phyloP scores from a whole-genome alignment of 2,113 vertebrate species.

The Fregetta grallaria region DNA sequence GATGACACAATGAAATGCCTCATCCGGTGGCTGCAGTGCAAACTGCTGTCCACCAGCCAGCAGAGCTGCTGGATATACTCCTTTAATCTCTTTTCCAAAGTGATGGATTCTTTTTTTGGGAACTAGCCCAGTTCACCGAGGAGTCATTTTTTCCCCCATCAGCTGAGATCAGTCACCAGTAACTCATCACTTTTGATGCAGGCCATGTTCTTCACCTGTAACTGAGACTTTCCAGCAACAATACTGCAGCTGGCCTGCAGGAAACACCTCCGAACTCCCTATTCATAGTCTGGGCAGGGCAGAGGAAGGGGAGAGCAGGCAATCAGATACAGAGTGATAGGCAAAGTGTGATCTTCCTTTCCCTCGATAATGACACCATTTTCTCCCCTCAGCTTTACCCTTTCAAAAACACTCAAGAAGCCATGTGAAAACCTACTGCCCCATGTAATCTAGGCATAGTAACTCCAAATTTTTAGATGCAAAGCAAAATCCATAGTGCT shows the following conservation, averaged over 20 bases:
- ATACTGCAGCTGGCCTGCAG: not conserved
- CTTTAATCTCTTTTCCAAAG: not conserved
- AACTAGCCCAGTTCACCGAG: not conserved
- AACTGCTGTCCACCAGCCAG: not conserved
- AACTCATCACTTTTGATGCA: not conserved
- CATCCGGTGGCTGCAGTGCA: not conserved
- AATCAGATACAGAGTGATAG: not conserved
- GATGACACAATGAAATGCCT: not conserved
- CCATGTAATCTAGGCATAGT: not conserved
- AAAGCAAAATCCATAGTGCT: not conserved
- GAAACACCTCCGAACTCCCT: slow-evolving; percentile 31
- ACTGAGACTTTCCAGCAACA: not conserved
- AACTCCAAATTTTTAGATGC: not conserved
- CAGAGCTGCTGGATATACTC: not conserved
- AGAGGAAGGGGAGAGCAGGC: slow-evolving; percentile 4
- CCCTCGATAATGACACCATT: not conserved
- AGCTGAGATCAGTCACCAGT: slow-evolving; percentile 14
- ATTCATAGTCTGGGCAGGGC: not conserved
- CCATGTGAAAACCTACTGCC: not conserved
- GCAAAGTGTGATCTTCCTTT: slow-evolving; percentile 42
- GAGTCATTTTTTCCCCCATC: slow-evolving; percentile 12
- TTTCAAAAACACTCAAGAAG: not conserved
- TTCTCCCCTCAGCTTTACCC: slow-evolving; percentile 1
- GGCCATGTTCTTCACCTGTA: not conserved
- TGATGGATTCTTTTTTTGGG: not conserved